Percentiles rank a stretch among this genome's conserved stretches.
Conservation (phyloP, 2,888 invertebrate genomes). For the Timema podura region DNA sequence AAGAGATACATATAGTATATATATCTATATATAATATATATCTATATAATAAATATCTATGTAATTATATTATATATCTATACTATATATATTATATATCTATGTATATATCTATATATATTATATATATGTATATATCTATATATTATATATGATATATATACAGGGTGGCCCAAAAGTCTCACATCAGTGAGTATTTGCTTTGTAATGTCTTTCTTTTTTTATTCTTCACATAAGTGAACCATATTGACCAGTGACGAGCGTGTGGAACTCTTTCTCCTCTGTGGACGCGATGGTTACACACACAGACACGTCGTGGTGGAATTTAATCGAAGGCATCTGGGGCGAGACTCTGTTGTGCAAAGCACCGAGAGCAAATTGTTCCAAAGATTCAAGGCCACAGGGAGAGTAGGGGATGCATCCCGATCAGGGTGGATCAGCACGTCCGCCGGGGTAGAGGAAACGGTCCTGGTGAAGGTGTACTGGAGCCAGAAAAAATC, state of each 20-base stretch:
- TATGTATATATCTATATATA: too few relatives aligned
- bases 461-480: constrained; percentile 8
- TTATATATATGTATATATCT: too few relatives aligned
- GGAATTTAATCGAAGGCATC: background rate
- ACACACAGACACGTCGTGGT: background rate
- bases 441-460: background rate
- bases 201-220: too few relatives aligned
- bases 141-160: too few relatives aligned
- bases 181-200: too few relatives aligned
- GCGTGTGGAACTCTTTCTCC: background rate
- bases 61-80: too few relatives aligned
- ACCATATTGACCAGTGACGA: constrained; percentile 7
- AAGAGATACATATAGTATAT: too few relatives aligned
- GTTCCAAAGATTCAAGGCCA: constrained; percentile 22
- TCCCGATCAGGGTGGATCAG: constrained; percentile 30
- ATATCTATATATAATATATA: too few relatives aligned
- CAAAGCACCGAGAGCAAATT: constrained; percentile 8
- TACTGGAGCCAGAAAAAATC: background rate
- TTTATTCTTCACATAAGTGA: too few relatives aligned
- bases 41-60: too few relatives aligned
- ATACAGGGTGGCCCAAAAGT: too few relatives aligned
- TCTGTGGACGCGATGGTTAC: background rate
- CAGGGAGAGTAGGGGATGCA: constrained; percentile 33
- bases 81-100: too few relatives aligned
- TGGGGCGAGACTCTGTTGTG: background rate